Evolutionary conservation across 2,113 vertebrate species (phyloP), one percentile per base, ranked within the genome.

Genomic region (Amblyornis subalaris): DNA sequence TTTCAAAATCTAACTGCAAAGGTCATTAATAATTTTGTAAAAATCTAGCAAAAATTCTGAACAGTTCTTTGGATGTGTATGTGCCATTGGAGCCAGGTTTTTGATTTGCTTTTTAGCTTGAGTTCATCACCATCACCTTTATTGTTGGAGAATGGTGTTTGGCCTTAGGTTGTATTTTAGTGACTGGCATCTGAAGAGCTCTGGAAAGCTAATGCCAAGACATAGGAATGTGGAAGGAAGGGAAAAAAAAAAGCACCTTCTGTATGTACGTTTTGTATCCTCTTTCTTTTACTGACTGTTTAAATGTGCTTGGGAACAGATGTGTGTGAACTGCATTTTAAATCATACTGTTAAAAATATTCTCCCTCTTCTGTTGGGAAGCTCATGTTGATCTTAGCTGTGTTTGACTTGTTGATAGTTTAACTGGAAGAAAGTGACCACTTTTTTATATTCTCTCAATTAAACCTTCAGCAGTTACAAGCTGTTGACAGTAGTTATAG

Each of bases 371-470:
- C 97, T 97, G 96, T 96, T 98, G 98, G 98, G 98, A 98, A 98
- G 95, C 87, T 97, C 84, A 95, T 94, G 83, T 98, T 94, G 83
- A 97, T 97, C 95, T 97, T 97, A 97, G 96, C 93, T 64, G 92
- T 75, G 93, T 98, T 95, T 97, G 95, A 93, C 96, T 88, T 97
- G 96, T 97, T 94, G 90, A 94, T 97, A 97, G 97, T 93, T 97
- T 96, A 97, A 97, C 97, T 97, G 97, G 96, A 97, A 98, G 96
- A 96, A 97, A 97, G 97, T 98, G 97, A 98, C 97, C 97, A 98
- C 97, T 98, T 98, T 89, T 98, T 98, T 98, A 98, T 98, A 98
- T 98, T 97, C 97, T 97, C 96, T 97, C 96, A 97, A 97, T 97
- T 96, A 98, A 98, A 97, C 95, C 96, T 97, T 97, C 98, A 97